phyloP scores from a whole-genome alignment of 1,140 invertebrate species.

The Sminthurides bifidus region DNA sequence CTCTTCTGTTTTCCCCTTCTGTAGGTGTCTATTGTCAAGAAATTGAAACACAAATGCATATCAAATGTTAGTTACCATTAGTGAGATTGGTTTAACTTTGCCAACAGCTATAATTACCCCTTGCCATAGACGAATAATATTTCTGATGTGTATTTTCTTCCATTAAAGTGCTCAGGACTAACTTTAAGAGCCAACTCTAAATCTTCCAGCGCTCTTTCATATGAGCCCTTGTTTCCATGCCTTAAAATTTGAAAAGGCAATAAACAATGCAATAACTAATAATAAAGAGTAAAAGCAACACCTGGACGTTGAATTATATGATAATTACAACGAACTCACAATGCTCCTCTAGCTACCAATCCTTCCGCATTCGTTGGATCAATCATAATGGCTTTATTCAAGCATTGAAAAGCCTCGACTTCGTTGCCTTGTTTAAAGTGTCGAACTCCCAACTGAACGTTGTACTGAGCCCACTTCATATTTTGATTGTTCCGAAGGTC shows the following conservation, averaged over 20 bases:
- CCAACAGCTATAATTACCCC: conserved; percentile 51
- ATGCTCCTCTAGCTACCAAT: conserved; percentile 77
- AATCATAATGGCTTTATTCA: conserved; percentile 85
- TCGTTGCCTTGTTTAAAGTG: conserved; percentile 83
- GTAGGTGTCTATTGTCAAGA: conserved; percentile 28
- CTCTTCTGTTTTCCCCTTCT: conserved; percentile 39
- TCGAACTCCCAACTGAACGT: conserved; percentile 81
- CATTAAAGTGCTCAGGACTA: conserved; percentile 84
- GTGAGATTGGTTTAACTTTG: neutral
- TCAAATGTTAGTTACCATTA: neutral
- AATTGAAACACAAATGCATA: neutral
- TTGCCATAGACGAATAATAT: conserved; percentile 70
- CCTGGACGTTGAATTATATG: no score
- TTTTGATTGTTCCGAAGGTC: conserved; percentile 77
- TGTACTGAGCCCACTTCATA: conserved; percentile 81
- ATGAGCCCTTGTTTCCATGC: conserved; percentile 85
- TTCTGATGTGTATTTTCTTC: conserved; percentile 84
- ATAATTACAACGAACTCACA: conserved; percentile 44
- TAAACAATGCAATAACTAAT: neutral
- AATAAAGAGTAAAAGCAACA: neutral
- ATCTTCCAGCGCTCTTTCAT: conserved; percentile 84
- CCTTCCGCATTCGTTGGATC: conserved; percentile 89
- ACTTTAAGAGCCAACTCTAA: conserved; percentile 80
- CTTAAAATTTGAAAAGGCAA: conserved; percentile 35
- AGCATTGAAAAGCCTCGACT: conserved; percentile 84